A percentile compares a stretch with the other conserved stretches of the same genome.
Evolutionary conservation across 2,888 invertebrate genomes (phyloP).

Genomic region (Microctonus hyperodae): DNA sequence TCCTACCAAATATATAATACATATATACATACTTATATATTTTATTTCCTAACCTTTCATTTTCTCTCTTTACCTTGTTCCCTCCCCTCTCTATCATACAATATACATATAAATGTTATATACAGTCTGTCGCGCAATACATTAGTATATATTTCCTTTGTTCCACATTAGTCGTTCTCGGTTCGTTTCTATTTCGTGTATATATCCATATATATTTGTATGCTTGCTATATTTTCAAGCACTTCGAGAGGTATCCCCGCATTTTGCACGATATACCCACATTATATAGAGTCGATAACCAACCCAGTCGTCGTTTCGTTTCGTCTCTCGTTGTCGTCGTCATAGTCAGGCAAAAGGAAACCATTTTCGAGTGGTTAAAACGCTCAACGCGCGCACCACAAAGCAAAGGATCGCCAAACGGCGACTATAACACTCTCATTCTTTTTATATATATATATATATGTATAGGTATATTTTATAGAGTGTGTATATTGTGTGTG

Average conservation of each 20-base stretch:
- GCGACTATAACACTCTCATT: conserved; percentile 31
- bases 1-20: conserved; percentile 7
- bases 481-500: conserved; percentile 14
- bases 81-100: neutral
- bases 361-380: conserved; percentile 53
- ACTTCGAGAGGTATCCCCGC: conserved; percentile 14
- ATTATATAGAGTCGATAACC: conserved; percentile 14
- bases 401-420: conserved; percentile 55
- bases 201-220: neutral
- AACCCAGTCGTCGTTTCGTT: conserved; percentile 8
- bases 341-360: conserved; percentile 29
- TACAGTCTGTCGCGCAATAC: neutral
- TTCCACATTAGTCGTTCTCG: conserved; percentile 3
- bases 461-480: conserved; percentile 8
- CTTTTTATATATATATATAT: conserved; percentile 1
- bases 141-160: conserved; percentile 1
- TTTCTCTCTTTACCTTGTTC: neutral
- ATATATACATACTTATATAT: neutral
- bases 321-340: conserved; percentile 4
- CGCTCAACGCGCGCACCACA: conserved; percentile 47
- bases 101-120: no score
- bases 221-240: conserved; percentile 13
- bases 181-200: neutral
- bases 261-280: neutral
- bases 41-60: neutral